Evolutionary conservation across 2,113 vertebrate genomes (phyloP), one percentile per base, ranked within the genome.

Genomic region (Narcine bancroftii): DNA sequence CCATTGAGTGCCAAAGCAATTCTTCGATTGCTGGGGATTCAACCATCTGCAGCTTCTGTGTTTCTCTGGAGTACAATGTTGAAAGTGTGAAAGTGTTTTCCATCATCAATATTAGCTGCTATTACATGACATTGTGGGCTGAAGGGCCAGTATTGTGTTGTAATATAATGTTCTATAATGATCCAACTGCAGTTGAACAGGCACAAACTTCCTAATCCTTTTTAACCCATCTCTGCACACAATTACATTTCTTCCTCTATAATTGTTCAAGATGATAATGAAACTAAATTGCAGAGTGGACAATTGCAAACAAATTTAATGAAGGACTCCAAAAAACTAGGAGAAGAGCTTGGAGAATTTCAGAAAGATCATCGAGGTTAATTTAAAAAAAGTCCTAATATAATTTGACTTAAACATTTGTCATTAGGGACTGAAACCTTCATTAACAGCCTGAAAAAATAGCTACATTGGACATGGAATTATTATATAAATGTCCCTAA

Each of bases 331-430:
- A 5, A 47, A 26, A 33, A 83, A 83, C 13, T 50, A 83, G 79
- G 47, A 17, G 79, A 53, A 47, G 47, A 83, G 47, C 50, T 83
- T 83, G 26, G 79, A 83, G 79, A 83, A 83, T 83, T 83, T 33
- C 7, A 4, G 45, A 29, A 53, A 83, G 79, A 33, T 53, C 79
- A n/a, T 10, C 3, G 33, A 83, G 47, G 79, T 83, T 83, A 83
- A 83, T 83, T n/a, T n/a, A n/a, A n/a, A 83, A 33, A 29, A 45
- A 50, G 10, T 47, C 24, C 77, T 53, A 29, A 56, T 56, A 50
- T 83, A 45, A 13, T 5, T 83, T 47, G 50, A 47, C 15, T 83
- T 47, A 83, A 83, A 53, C 45, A 83, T 53, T 50, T 3, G 79
- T 83, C 47, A 83, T 53, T 53, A 83, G 79, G 33, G 79, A 83